These are phyloP conservation scores for Hirtodrosophila trivittata DNA, from an alignment of 2,888 invertebrate genomes.

Conservation along the genomic window DNA sequence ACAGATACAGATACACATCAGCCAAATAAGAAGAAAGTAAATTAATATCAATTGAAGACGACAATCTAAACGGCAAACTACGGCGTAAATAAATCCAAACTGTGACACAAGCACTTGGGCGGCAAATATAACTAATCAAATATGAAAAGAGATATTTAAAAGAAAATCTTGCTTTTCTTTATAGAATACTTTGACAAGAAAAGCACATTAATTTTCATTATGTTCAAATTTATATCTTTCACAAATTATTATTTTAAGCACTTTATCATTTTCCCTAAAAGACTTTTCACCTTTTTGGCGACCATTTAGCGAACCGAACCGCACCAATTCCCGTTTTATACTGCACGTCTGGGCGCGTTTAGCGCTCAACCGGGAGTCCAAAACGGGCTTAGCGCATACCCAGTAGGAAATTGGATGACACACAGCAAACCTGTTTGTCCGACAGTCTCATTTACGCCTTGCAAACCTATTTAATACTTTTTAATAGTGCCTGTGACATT, in stretches of 20 bases:
- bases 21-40: slow-evolving; percentile 73
- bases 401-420: slow-evolving; percentile 59
- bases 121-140: slow-evolving; percentile 46
- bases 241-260: too few relatives aligned
- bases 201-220: too few relatives aligned
- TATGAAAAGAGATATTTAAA: slow-evolving; percentile 15
- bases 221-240: too few relatives aligned
- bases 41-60: slow-evolving; percentile 80
- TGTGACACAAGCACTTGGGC: slow-evolving; percentile 54
- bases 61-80: slow-evolving; percentile 71
- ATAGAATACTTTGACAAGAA: too few relatives aligned
- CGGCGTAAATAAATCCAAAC: slow-evolving; percentile 74
- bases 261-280: slow-evolving; percentile 2
- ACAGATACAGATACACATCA: slow-evolving; percentile 19
- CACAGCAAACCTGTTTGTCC: slow-evolving; percentile 51
- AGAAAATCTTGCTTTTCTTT: neutral
- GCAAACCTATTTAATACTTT: neutral
- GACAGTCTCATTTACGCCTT: slow-evolving; percentile 1
- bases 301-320: slow-evolving; percentile 71
- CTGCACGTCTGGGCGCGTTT: slow-evolving; percentile 67
- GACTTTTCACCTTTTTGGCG: slow-evolving; percentile 53
- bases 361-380: slow-evolving; percentile 61
- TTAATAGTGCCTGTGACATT: neutral
- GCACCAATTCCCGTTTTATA: slow-evolving; percentile 79
- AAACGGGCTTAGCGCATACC: slow-evolving; percentile 60